Percentiles rank a stretch among this genome's conserved stretches.
These are phyloP conservation scores for Apantesis nais DNA, from an alignment of 2,888 invertebrate genomes.

Conservation along the genomic window DNA sequence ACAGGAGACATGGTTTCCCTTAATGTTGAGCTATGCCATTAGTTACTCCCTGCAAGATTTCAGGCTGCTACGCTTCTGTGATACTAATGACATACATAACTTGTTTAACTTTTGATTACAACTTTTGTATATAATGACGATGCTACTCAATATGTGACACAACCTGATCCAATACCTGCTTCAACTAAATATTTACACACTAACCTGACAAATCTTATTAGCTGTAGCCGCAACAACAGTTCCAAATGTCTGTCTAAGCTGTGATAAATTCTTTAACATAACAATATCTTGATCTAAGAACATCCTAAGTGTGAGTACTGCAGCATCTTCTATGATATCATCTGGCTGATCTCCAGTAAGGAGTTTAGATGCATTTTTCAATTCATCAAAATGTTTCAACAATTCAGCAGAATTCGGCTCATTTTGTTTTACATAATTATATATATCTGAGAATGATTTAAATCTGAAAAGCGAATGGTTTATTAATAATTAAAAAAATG, in stretches of 20 bases:
- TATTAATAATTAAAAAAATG: not conserved
- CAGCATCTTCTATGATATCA: constrained; percentile 87
- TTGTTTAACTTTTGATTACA: too few species aligned
- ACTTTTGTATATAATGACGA: too few species aligned
- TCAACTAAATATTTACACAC: constrained; percentile 10
- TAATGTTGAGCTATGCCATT: not conserved
- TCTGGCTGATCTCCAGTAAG: constrained; percentile 85
- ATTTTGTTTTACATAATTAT: constrained; percentile 71
- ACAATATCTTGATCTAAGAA: constrained; percentile 87
- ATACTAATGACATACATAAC: too few species aligned
- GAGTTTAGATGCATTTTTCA: constrained; percentile 68
- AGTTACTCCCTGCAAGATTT: not conserved
- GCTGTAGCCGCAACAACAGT: constrained; percentile 81
- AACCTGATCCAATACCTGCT: too few species aligned
- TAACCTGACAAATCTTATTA: constrained; percentile 86
- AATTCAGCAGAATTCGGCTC: constrained; percentile 63
- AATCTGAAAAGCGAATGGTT: constrained; percentile 61
- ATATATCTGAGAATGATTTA: constrained; percentile 81
- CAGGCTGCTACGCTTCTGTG: not conserved
- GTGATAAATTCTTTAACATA: constrained; percentile 84
- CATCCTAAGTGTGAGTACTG: constrained; percentile 86
- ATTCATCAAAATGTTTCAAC: constrained; percentile 61
- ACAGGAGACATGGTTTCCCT: not conserved
- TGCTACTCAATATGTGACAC: too few species aligned
- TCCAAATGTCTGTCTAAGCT: constrained; percentile 87